These are phyloP conservation scores for Aspidiotus destructor DNA, from an alignment of 2,888 invertebrate genomes.

Conservation along the genomic window DNA sequence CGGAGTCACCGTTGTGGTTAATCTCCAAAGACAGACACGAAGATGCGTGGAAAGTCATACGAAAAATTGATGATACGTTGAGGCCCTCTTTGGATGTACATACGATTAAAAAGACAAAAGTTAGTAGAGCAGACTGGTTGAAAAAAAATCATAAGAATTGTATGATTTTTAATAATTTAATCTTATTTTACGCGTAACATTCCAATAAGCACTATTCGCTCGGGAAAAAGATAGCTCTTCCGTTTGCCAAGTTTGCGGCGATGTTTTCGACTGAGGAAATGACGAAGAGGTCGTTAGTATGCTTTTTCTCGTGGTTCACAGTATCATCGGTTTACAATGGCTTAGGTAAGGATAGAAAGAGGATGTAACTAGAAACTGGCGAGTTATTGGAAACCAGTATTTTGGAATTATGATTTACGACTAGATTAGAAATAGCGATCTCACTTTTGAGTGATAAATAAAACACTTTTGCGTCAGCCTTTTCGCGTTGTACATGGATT, in stretches of 20 bases:
- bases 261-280: neutral
- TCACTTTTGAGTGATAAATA: too few species aligned
- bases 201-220: neutral
- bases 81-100: neutral
- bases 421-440: too few species aligned
- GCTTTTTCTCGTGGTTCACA: neutral
- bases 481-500: too few species aligned
- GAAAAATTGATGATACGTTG: conserved; percentile 34
- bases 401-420: too few species aligned
- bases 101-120: neutral
- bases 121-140: neutral
- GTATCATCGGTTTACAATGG: conserved; percentile 37
- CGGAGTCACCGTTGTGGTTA: conserved; percentile 49
- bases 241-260: neutral
- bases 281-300: neutral
- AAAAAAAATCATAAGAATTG: neutral
- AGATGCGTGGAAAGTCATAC: conserved; percentile 42
- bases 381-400: too few species aligned
- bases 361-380: too few species aligned
- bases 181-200: neutral
- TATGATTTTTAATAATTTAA: neutral
- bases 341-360: conserved; percentile 36
- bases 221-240: neutral
- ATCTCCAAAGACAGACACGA: conserved; percentile 45
- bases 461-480: too few species aligned